A percentile compares a stretch with the other conserved stretches of the same genome.
Conservation (phyloP, 2,113 vertebrate species). For the Herpetotheres cachinnans region DNA sequence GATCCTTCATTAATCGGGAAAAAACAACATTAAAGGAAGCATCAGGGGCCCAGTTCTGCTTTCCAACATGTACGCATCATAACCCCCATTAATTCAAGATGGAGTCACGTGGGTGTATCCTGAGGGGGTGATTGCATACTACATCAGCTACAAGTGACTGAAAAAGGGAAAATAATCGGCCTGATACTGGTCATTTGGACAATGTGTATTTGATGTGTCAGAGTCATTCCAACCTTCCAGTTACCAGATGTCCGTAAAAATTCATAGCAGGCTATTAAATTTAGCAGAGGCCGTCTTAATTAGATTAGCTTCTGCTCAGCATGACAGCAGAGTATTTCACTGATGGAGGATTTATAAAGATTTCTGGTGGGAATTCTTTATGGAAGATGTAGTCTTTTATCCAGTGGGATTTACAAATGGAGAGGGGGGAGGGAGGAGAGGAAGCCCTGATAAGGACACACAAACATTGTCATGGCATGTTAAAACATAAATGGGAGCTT, state of each 20-base stretch:
- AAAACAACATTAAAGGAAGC: not conserved
- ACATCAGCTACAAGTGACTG: conserved; percentile 20
- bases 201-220: conserved; percentile 69
- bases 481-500: conserved; percentile 63
- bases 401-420: conserved; percentile 66
- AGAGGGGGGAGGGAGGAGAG: not conserved
- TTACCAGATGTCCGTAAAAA: conserved; percentile 80
- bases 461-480: conserved; percentile 60
- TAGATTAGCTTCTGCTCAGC: conserved; percentile 81
- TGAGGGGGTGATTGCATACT: not conserved
- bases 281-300: conserved; percentile 81
- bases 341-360: conserved; percentile 76
- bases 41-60: not conserved
- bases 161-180: conserved; percentile 40
- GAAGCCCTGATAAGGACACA: conserved; percentile 54
- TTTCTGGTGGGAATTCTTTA: conserved; percentile 81
- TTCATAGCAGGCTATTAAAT: conserved; percentile 83
- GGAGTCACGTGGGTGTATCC: not conserved
- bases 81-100: conserved; percentile 8
- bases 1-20: conserved; percentile 1
- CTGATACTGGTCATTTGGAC: conserved; percentile 70
- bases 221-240: conserved; percentile 70
- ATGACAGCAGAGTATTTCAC: conserved; percentile 71
- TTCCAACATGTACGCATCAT: not conserved
- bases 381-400: conserved; percentile 72